Percentiles rank a stretch among this genome's conserved stretches.
phyloP scores from a whole-genome alignment of 2,888 invertebrate genomes.

The Tiliacea citrago region DNA sequence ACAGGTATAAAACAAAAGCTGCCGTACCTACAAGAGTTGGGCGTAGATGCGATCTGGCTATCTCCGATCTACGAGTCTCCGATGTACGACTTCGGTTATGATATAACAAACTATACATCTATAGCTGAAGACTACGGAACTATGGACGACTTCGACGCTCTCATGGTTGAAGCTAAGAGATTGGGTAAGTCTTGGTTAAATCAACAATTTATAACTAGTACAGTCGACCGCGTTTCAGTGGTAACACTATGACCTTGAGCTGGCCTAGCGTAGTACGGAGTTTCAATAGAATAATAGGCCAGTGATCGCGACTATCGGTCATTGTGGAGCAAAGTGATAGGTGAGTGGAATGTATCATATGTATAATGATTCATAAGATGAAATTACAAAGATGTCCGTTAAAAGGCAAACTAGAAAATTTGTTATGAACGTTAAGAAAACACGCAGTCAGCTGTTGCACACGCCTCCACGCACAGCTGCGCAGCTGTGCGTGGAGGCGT shows the following conservation, averaged over 20 bases:
- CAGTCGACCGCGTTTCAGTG: background rate
- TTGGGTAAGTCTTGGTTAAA: conserved; percentile 80
- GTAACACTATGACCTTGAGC: background rate
- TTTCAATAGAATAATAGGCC: background rate
- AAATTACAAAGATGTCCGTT: no score
- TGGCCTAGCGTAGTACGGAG: background rate
- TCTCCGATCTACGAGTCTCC: conserved; percentile 94
- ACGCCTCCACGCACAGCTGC: no score
- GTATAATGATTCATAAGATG: no score
- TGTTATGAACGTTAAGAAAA: no score
- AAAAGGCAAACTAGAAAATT: no score
- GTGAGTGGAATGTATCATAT: no score
- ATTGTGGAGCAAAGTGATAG: no score
- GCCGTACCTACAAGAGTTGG: conserved; percentile 90
- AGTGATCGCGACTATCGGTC: no score
- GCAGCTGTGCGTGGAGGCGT: no score
- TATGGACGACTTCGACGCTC: conserved; percentile 92
- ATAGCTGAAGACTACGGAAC: conserved; percentile 94
- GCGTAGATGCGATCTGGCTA: conserved; percentile 92
- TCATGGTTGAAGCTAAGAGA: conserved; percentile 87
- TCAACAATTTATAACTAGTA: background rate
- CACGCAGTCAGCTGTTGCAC: no score
- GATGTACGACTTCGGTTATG: conserved; percentile 95
- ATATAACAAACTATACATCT: conserved; percentile 92
- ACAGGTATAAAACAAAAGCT: conserved; percentile 85